Evolutionary conservation across 2,888 invertebrate species (phyloP), one percentile per base, ranked within the genome.

Genomic region (Himalopsyche tibetana): DNA sequence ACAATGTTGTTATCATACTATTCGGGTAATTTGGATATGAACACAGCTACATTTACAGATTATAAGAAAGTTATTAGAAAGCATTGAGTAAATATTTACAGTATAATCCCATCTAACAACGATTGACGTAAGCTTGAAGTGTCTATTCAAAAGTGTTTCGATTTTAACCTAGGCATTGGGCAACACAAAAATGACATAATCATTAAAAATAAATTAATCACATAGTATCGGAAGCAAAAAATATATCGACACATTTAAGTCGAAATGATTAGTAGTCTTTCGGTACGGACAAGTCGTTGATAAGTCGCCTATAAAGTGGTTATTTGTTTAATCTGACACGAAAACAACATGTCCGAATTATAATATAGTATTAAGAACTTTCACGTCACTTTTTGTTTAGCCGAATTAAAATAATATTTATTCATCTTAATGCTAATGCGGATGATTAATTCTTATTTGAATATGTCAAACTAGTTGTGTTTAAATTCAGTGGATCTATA

Each of bases 321-420:
- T 79, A 80, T 84, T 84, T 84, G 51, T 74, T 55, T 84, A 84
- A 84, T 84, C 84, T 51, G 84, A 84, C 84, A 84, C 45, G 84
- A 84, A 84, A 84, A 84, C 69, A 84, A 63, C 63, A 63, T 63
- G 63, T 63, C 63, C 9, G 63, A 63, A 15, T 19, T 63, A 19
- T 19, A 63, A 19, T 63, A 63, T 63, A 63, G 28, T 28, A 63
- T 63, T 63, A 28, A 63, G 28, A 63, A 63, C 63, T 63, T 63
- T 63, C 63, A 63, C 63, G 63, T 63, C 28, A 19, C 8, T 63
- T 63, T 63, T 63, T 63, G 28, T 63, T 63, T 19, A 28, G 19
- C 9, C 28, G 63, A 63, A 63, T 63, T 63, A 63, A 63, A 63
- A 19, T 63, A 19, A 63, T 63, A 63, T 63, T 28, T 63, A 63